Percentiles rank a stretch among this genome's conserved stretches.
These are phyloP conservation scores for Poeciliopsis retropinna DNA, from an alignment of 2,113 vertebrate species.

Conservation along the genomic window DNA sequence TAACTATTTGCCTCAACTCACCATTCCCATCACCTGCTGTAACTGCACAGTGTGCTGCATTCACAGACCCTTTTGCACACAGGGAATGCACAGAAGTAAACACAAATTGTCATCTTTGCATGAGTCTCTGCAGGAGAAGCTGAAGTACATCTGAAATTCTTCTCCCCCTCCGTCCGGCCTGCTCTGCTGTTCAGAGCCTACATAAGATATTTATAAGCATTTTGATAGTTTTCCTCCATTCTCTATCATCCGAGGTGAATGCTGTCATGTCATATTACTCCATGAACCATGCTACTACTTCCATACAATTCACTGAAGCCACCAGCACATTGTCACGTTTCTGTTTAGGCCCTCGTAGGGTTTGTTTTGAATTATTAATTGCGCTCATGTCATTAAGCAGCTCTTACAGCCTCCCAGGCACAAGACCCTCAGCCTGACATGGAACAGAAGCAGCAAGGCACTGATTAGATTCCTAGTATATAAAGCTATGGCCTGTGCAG, in stretches of 20 bases:
- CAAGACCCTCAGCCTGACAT: slow-evolving; percentile 28
- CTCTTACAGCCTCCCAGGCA: slow-evolving; percentile 26
- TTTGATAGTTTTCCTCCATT: slow-evolving; percentile 76
- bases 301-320: slow-evolving; percentile 47
- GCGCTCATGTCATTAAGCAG: slow-evolving; percentile 56
- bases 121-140: slow-evolving; percentile 53
- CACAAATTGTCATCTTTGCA: slow-evolving; percentile 22
- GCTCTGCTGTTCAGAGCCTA: slow-evolving; percentile 33
- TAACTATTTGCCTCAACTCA: slow-evolving; percentile 18
- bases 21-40: slow-evolving; percentile 10
- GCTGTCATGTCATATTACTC: slow-evolving; percentile 75
- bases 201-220: slow-evolving; percentile 78
- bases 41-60: neutral
- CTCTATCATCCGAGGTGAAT: slow-evolving; percentile 74
- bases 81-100: slow-evolving; percentile 16
- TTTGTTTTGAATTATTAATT: slow-evolving; percentile 71
- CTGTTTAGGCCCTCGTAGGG: slow-evolving; percentile 51
- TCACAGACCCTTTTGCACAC: slow-evolving; percentile 14
- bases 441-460: slow-evolving; percentile 42
- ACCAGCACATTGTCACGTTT: slow-evolving; percentile 24
- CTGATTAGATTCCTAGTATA: slow-evolving; percentile 54
- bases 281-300: slow-evolving; percentile 34
- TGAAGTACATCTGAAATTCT: slow-evolving; percentile 41
- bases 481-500: slow-evolving; percentile 5
- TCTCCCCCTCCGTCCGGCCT: neutral